These are phyloP conservation scores for Peromyscus californicus DNA, from an alignment of 2,113 vertebrate species.

Conservation along the genomic window DNA sequence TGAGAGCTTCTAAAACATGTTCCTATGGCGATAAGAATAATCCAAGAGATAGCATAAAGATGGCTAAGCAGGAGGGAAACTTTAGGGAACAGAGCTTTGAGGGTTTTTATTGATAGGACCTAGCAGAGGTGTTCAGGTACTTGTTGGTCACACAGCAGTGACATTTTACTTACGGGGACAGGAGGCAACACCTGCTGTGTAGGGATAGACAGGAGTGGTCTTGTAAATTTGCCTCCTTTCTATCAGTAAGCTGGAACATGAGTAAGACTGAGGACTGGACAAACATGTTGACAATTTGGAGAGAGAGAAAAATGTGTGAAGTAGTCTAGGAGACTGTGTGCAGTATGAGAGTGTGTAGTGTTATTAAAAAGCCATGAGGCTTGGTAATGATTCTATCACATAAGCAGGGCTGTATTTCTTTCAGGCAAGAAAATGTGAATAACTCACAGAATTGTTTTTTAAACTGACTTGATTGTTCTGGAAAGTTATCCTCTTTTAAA, in stretches of 20 bases:
- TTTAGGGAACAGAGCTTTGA: not conserved
- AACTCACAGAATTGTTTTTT: not conserved
- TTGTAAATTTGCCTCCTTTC: not conserved
- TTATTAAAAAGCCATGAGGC: not conserved
- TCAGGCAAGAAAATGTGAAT: not conserved
- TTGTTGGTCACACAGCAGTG: not conserved
- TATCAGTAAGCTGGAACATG: not conserved
- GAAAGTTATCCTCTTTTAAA: not conserved
- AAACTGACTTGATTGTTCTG: not conserved
- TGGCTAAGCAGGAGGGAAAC: not conserved
- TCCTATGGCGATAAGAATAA: not conserved
- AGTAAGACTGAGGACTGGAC: not conserved
- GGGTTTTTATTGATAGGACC: not conserved
- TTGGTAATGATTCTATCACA: not conserved
- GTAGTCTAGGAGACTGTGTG: not conserved
- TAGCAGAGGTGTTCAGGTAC: not conserved
- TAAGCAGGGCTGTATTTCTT: not conserved
- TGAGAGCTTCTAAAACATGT: not conserved
- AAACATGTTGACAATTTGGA: slow-evolving; percentile 30
- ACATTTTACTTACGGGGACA: not conserved
- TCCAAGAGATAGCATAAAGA: not conserved
- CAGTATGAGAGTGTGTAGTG: not conserved
- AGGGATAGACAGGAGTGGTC: not conserved
- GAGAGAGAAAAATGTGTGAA: not conserved
- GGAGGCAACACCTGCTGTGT: not conserved